These are phyloP conservation scores for Drosophila flavopinicola DNA, from an alignment of 2,888 invertebrate genomes.

Conservation along the genomic window DNA sequence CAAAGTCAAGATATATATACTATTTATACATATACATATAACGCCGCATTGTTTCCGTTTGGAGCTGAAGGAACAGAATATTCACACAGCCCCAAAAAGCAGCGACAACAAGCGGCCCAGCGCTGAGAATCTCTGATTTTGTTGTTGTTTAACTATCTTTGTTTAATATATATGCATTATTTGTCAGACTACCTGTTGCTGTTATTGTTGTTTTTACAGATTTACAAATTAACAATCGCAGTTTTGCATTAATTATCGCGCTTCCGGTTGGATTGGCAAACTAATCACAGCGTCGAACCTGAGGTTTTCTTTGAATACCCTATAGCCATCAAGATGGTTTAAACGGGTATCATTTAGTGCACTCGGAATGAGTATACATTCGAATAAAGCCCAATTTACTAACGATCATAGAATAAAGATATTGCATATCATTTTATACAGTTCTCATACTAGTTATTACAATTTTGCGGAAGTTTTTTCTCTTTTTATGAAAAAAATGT, in stretches of 20 bases:
- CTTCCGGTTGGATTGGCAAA: conserved; percentile 66
- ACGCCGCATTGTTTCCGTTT: conserved; percentile 68
- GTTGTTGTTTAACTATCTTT: conserved; percentile 42
- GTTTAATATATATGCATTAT: conserved; percentile 75
- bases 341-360: conserved; percentile 7
- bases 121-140: conserved; percentile 55
- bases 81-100: conserved; percentile 77
- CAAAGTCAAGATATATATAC: conserved; percentile 61
- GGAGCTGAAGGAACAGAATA: conserved; percentile 67
- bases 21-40: conserved; percentile 36
- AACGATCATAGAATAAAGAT: no score
- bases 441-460: no score
- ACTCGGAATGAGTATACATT: no score
- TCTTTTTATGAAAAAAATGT: no score
- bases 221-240: conserved; percentile 75
- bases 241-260: conserved; percentile 77
- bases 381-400: no score
- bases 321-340: background rate
- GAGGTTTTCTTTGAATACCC: conserved; percentile 15
- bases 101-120: conserved; percentile 32
- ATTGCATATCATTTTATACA: no score
- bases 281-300: conserved; percentile 51
- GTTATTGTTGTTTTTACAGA: conserved; percentile 57
- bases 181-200: conserved; percentile 37
- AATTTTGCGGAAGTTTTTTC: no score